Base-by-base conservation (phyloP, 2,113 vertebrate genomes). In the Pseudolaguvia tuberculata region DNA sequence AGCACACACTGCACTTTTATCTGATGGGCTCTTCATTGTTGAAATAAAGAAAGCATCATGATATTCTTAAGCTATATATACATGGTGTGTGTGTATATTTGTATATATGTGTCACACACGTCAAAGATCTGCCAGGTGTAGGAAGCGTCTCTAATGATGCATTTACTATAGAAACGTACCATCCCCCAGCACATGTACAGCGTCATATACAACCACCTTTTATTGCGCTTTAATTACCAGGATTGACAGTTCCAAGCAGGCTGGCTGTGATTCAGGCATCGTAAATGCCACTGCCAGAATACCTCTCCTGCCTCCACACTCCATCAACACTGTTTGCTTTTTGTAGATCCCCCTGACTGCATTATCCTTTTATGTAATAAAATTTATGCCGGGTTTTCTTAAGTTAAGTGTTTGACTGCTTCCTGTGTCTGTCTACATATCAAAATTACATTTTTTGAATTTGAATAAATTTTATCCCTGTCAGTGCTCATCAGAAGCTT, bases 281-380 rank as follows among this genome's bases (percentile, higher is more conserved):
- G 66, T 72, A 73, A 68, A 70, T 45, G 59, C 74, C 51, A 6
- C 6, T 62, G 65, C 75, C 71, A 76, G 74, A 67, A 45, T 51
- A 51, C 25, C 29, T 75, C 53, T 55, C 61, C 51, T 52, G 50
- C 68, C 58, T 70, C 57, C n/a, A 70, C 48, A 53, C 68, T 62
- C 67, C 67, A n/a, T 61, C 57, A 52, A 1, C 39, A 11, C 57
- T 42, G 35, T 62, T 62, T 52, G 67, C 31, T 29, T 77, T 80
- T 80, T 12, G 3, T 15, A 62, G 25, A 57, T 50, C 29, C 55
- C 68, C 66, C 47, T 10, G 23, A 52, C 66, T 39, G 52, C 66
- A 78, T 70, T 66, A 18, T 62, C 65, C 58, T 74, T 47, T 77
- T 77, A 77, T 52, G 70, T 50, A 75, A 70, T 78, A 70, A 65